phyloP scores from a whole-genome alignment of 2,113 vertebrate species.

The Nothocercus nigrocapillus region DNA sequence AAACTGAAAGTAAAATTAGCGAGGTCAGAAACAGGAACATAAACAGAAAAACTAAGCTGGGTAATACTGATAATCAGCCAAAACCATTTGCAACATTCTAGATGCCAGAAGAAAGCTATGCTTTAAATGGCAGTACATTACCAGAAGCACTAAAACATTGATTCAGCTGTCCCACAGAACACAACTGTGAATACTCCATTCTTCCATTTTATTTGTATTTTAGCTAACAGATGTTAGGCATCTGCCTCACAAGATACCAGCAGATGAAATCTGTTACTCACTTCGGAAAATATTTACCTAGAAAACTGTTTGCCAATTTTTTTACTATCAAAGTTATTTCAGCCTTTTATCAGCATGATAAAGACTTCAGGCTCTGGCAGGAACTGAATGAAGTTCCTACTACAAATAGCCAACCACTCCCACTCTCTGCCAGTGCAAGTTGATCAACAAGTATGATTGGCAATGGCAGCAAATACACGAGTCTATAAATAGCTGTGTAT shows the following conservation, averaged over 20 bases:
- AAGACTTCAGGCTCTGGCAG: background rate
- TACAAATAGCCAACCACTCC: background rate
- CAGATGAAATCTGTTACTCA: background rate
- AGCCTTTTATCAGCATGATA: background rate
- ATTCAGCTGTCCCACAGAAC: background rate
- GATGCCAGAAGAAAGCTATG: background rate
- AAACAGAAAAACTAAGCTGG: background rate
- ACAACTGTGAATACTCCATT: background rate
- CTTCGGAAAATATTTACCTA: background rate
- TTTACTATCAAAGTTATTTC: background rate
- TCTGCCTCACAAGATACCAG: background rate
- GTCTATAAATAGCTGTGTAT: background rate
- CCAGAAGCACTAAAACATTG: background rate
- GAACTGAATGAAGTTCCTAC: background rate
- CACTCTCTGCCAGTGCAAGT: background rate
- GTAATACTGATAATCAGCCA: background rate
- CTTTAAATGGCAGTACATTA: background rate
- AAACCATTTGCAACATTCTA: background rate
- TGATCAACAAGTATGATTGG: background rate
- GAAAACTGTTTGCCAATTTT: background rate
- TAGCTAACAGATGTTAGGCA: background rate
- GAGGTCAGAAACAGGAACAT: background rate
- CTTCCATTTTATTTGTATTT: background rate
- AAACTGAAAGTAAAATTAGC: background rate
- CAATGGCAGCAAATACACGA: background rate